These are phyloP conservation scores for Laterallus jamaicensis DNA, from an alignment of 2,113 vertebrate genomes.

Conservation along the genomic window DNA sequence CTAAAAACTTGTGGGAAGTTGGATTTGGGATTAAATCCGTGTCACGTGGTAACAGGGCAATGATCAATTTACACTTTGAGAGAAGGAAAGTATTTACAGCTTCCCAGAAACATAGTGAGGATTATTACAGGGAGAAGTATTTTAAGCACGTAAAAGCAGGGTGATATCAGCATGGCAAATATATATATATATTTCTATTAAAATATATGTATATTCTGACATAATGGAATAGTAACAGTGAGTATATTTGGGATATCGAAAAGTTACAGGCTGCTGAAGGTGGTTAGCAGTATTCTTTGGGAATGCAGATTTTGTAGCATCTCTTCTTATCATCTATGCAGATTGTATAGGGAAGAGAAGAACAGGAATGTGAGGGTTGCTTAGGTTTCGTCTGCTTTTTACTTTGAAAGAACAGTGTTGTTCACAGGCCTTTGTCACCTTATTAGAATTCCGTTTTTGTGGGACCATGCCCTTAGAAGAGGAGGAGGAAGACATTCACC, in stretches of 20 bases:
- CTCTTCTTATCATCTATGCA: neutral
- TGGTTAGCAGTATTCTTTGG: neutral
- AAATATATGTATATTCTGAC: neutral
- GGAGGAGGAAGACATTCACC: neutral
- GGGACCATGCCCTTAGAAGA: neutral
- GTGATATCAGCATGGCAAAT: neutral
- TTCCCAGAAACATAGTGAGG: neutral
- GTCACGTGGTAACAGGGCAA: accelerated
- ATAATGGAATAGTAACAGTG: neutral
- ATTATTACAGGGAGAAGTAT: neutral
- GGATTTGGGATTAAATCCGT: neutral
- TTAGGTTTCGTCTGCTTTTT: neutral
- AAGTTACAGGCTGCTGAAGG: neutral
- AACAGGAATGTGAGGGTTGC: neutral
- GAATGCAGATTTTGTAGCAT: neutral
- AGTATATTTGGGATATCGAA: neutral
- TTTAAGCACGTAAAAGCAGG: neutral
- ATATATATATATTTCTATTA: neutral
- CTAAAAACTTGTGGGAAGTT: neutral
- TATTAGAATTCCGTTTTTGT: neutral
- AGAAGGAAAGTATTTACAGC: neutral
- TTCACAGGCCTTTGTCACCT: neutral
- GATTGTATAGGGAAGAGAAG: neutral
- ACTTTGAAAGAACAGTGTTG: neutral
- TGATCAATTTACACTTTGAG: neutral